Evolutionary conservation across 1,140 invertebrate genomes (phyloP), one percentile per base, ranked within the genome.

Genomic region (Aphaenogaster floridana): DNA sequence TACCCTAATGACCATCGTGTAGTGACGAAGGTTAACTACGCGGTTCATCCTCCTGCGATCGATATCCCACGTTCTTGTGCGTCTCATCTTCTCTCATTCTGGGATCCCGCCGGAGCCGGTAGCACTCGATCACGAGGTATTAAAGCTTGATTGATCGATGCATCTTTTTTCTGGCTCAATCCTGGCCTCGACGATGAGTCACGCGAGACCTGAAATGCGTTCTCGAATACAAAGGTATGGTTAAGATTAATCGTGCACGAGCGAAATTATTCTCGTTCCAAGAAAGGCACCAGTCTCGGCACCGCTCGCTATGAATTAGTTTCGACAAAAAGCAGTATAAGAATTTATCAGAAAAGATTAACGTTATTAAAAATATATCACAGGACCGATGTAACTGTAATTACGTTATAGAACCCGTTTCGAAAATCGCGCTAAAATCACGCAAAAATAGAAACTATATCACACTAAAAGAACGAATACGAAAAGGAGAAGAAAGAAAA

Each of bases 1-100:
- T 77, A 85, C 61, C 83, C 81, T 88, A 88, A 88, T 86, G 86
- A 86, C 61, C 81, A 54, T 57, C 81, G 63, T 87, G 76, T 83
- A 74, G 50, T 42, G 68, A 86, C 81, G 86, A 88, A 86, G 83
- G 81, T 85, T 86, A 84, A 84, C 80, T 63, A 61, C 69, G 80
- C 69, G 69, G 69, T 72, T 72, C 80, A 61, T 84, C 69, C 69
- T 59, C 72, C 54, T 54, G 69, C 80, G 69, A 84, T 84, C 80
- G 80, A 84, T 84, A 84, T 84, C 80, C 80, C 80, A 84, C 80
- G 80, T 84, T 84, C 80, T 74, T 84, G 54, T 28, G 54, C 80
- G 69, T 48, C 68, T 48, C 50, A n/a, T 42, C 36, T 36, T 21
- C 68, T 61, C 80, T 61, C 63, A 54, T 54, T 81, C 78, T 63